Percentiles rank a stretch among this genome's conserved stretches.
Conservation (phyloP, 2,888 invertebrate species). For the Geophilus truncorum region DNA sequence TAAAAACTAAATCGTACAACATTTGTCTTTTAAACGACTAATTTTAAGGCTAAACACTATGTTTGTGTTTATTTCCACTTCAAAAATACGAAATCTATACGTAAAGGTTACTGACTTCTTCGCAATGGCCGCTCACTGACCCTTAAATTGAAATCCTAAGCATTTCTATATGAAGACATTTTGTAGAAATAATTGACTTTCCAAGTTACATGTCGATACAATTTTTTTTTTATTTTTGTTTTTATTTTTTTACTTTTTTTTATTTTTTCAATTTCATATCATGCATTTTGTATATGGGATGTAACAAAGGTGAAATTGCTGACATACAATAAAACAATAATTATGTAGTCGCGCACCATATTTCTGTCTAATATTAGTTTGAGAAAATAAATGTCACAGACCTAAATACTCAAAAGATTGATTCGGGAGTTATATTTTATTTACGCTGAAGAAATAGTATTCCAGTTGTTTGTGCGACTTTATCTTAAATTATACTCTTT, state of each 20-base stretch:
- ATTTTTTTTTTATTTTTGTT: background rate
- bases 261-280: background rate
- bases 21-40: background rate
- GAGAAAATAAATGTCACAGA: background rate
- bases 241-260: background rate
- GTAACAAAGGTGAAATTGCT: slow-evolving; percentile 3
- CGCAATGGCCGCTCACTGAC: slow-evolving; percentile 5
- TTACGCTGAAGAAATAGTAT: background rate
- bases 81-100: background rate
- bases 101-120: background rate
- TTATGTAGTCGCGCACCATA: background rate
- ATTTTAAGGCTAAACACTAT: background rate
- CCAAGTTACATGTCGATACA: background rate
- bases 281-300: background rate
- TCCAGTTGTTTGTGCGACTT: background rate
- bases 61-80: background rate
- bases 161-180: background rate
- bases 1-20: background rate
- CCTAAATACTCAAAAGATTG: background rate
- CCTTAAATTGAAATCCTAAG: slow-evolving; percentile 10
- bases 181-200: background rate
- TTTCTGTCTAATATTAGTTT: background rate
- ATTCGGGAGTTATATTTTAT: slow-evolving; percentile 5
- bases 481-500: background rate
- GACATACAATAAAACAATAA: background rate